Evolutionary conservation across 2,113 vertebrate genomes (phyloP).

Genomic region (Malurus alboscapulatus): DNA sequence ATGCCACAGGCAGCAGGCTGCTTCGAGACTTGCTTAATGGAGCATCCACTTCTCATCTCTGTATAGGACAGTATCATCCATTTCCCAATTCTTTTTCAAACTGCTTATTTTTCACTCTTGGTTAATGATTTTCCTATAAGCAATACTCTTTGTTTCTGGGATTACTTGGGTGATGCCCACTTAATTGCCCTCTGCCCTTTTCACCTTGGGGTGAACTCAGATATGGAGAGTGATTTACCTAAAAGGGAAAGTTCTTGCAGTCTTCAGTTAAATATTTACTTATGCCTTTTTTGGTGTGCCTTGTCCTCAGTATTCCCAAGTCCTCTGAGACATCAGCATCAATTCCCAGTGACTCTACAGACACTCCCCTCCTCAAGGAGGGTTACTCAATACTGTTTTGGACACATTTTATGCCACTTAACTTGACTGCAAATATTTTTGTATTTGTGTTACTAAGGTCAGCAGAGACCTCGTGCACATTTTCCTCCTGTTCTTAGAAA

Average conservation of each 20-base stretch:
- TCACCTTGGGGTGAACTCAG: conserved; percentile 7
- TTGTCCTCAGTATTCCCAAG: conserved; percentile 19
- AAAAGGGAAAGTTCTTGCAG: conserved; percentile 12
- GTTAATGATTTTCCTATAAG: background rate
- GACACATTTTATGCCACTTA: conserved; percentile 13
- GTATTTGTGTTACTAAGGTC: conserved; percentile 60
- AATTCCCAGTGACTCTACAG: conserved; percentile 26
- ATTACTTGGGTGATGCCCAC: background rate
- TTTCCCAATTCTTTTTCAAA: background rate
- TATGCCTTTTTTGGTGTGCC: conserved; percentile 51
- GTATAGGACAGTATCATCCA: background rate
- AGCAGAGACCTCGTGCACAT: conserved; percentile 20
- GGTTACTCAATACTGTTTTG: conserved; percentile 31
- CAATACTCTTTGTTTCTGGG: background rate
- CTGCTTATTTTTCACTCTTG: background rate
- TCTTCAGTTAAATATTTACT: conserved; percentile 53
- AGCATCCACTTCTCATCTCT: background rate
- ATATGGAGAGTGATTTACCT: background rate
- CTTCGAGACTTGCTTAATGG: background rate
- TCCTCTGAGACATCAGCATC: conserved; percentile 37
- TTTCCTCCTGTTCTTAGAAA: conserved; percentile 48
- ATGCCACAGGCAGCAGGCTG: background rate
- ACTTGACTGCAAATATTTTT: conserved; percentile 43
- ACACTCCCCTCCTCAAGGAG: conserved; percentile 17
- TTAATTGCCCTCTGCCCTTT: background rate